Conservation (phyloP, 1,140 invertebrate species). For the Drosophila varians region DNA sequence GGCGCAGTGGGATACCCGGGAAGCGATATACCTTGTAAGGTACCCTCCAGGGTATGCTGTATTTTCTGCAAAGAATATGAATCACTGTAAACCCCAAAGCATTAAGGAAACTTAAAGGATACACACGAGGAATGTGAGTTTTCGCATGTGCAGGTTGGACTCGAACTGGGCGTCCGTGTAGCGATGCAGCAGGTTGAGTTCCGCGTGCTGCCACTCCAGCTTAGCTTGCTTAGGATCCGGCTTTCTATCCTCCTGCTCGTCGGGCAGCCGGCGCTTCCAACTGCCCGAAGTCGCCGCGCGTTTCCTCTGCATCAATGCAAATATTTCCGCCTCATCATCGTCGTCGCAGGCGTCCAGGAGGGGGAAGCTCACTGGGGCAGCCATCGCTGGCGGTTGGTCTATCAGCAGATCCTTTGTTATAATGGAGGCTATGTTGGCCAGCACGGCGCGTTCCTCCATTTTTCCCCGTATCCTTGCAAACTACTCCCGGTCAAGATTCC, state of each 20-base stretch:
- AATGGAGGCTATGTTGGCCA: constrained; percentile 80
- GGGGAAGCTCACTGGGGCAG: constrained; percentile 17
- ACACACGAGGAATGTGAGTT: constrained; percentile 70
- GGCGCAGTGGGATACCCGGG: constrained; percentile 45
- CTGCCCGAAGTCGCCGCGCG: constrained; percentile 9
- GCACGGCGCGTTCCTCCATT: constrained; percentile 76
- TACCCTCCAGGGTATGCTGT: constrained; percentile 47
- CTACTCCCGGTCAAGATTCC: not conserved
- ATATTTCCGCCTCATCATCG: constrained; percentile 66
- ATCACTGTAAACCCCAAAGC: not conserved
- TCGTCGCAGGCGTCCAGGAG: constrained; percentile 49
- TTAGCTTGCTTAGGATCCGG: constrained; percentile 24
- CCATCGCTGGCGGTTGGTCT: constrained; percentile 41
- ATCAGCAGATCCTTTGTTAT: constrained; percentile 75
- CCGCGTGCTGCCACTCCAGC: constrained; percentile 47
- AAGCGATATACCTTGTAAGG: constrained; percentile 31
- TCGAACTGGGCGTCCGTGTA: constrained; percentile 73
- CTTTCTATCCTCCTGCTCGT: not conserved
- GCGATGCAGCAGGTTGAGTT: constrained; percentile 70
- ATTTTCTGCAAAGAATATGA: constrained; percentile 33
- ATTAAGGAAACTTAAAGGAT: not conserved
- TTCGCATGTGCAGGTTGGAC: constrained; percentile 72
- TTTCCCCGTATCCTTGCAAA: too few species aligned
- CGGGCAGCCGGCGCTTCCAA: constrained; percentile 25
- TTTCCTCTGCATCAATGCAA: constrained; percentile 68